phyloP scores from a whole-genome alignment of 2,888 invertebrate genomes.

The Pinctada fucata region DNA sequence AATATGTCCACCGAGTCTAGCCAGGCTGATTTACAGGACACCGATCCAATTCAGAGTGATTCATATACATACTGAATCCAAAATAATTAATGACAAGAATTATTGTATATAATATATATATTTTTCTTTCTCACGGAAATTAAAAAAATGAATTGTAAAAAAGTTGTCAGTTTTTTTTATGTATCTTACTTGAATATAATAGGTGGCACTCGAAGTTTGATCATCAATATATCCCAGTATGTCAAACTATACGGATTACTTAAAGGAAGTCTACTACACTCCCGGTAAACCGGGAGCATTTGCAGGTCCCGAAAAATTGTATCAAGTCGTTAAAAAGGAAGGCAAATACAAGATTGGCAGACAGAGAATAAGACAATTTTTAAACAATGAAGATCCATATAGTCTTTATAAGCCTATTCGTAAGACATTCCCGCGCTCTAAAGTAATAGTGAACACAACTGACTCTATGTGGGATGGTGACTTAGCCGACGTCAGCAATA shows the following conservation, averaged over 20 bases:
- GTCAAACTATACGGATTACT: conserved; percentile 13
- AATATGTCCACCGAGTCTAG: conserved; percentile 4
- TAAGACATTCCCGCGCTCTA: conserved; percentile 33
- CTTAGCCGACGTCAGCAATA: conserved; percentile 28
- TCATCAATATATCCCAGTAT: not conserved
- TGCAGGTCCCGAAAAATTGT: conserved; percentile 24
- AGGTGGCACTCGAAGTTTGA: not conserved
- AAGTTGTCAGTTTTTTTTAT: not conserved
- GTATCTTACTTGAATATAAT: not conserved
- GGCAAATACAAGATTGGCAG: not conserved
- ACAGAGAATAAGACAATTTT: conserved; percentile 16
- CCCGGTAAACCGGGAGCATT: conserved; percentile 6
- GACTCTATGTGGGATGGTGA: conserved; percentile 39
- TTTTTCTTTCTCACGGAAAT: not conserved
- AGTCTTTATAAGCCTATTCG: conserved; percentile 25
- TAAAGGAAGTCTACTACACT: conserved; percentile 4
- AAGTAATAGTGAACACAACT: conserved; percentile 32
- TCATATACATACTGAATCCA: not conserved
- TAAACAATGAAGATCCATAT: not conserved
- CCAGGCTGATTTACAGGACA: not conserved
- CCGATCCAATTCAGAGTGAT: not conserved
- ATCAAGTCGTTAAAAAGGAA: no score
- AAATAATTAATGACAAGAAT: conserved; percentile 7
- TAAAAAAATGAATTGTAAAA: not conserved
- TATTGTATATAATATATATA: not conserved